Conservation (phyloP, 35 echinoderm and acorn worm genomes). For the Heliocidaris erythrogramma region DNA sequence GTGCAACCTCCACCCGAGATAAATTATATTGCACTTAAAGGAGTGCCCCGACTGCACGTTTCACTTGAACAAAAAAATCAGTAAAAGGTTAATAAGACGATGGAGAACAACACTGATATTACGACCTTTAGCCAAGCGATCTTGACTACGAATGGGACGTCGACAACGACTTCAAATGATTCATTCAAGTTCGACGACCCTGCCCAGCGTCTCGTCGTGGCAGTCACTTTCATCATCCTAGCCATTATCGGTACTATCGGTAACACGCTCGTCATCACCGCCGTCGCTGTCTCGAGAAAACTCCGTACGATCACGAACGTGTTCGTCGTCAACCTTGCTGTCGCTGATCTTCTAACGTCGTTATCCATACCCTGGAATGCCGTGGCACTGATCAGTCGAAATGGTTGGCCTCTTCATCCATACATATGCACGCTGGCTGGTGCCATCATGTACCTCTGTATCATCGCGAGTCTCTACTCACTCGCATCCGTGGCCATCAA, state of each 20-base stretch:
- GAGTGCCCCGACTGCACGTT: not conserved
- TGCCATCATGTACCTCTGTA: slow-evolving; percentile 66
- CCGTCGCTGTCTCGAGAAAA: slow-evolving; percentile 65
- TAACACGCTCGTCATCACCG: slow-evolving; percentile 54
- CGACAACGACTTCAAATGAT: not conserved
- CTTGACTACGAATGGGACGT: not conserved
- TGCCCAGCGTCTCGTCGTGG: slow-evolving; percentile 54
- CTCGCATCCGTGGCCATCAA: slow-evolving; percentile 73
- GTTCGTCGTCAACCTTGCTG: slow-evolving; percentile 89
- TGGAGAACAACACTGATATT: not conserved
- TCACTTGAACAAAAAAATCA: not conserved
- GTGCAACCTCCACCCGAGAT: no score
- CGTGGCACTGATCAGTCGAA: slow-evolving; percentile 61
- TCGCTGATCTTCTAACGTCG: slow-evolving; percentile 83
- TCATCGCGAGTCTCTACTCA: slow-evolving; percentile 75
- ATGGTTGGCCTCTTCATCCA: slow-evolving; percentile 58
- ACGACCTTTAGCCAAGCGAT: not conserved
- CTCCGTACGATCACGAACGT: slow-evolving; percentile 89
- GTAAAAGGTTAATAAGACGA: not conserved
- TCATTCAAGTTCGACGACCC: slow-evolving; percentile 53
- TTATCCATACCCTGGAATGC: slow-evolving; percentile 70
- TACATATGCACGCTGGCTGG: slow-evolving; percentile 64
- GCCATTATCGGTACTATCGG: slow-evolving; percentile 54
- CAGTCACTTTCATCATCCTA: slow-evolving; percentile 52
- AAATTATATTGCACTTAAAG: no score